Evolutionary conservation across 1,140 invertebrate species (phyloP), one percentile per base, ranked within the genome.

Genomic region (Callitettix versicolor): DNA sequence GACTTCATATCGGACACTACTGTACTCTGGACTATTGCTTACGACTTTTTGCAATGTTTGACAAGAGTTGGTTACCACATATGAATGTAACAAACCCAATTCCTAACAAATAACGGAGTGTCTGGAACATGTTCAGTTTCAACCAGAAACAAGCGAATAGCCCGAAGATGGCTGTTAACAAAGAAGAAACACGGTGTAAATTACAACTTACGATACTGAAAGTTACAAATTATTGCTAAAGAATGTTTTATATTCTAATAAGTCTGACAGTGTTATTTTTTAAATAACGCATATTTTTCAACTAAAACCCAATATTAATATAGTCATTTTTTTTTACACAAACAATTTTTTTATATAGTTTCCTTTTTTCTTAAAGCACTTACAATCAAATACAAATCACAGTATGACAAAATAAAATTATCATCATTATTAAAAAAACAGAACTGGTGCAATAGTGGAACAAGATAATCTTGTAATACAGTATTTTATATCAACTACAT

Each of bases 91-190:
- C 75, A 40, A 84, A 68, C 47, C 84, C 87, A 53, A 98, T 73
- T 22, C 86, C 79, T 56, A 88, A 74, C 40, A 98, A 76, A 73
- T 92, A 95, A 60, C 89, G 85, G 63, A 96, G 73, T n/a, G 95
- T 95, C 48, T 85, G 79, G 73, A 98, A 98, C 95, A 98, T 98
- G 64, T 94, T 85, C 55, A 98, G 73, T 65, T 86, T 76, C 46
- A 94, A 68, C 91, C 93, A 98, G 70, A 98, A 95, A 59, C 87
- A 71, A 44, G 80, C 84, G 70, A 95, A 98, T 24, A 98, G 76
- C 4, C 73, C 77, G 65, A 98, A 86, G 43, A 95, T 93, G 49
- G 78, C 86, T 84, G 75, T 62, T 4, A 73, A 79, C 62, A 51
- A 61, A 59, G 54, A 64, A 30, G n/a, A 50, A 30, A 53, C 15